Evolutionary conservation across 2,888 invertebrate species (phyloP).

Genomic region (Tubulanus polymorphus): DNA sequence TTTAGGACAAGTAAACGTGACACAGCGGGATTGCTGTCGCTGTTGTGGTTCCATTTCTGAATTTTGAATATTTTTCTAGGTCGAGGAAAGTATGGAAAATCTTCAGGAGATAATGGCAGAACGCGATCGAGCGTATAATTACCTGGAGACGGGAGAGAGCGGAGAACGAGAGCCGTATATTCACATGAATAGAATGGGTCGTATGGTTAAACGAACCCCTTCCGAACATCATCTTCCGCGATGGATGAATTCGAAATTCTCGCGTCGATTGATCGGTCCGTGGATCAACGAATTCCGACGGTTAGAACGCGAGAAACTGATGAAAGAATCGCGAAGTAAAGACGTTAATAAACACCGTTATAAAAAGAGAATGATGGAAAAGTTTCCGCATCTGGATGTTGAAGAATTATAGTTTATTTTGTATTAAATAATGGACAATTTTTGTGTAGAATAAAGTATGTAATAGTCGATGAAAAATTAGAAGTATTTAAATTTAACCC

Average conservation of each 20-base stretch:
- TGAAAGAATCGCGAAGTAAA: constrained; percentile 6
- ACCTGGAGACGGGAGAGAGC: constrained; percentile 64
- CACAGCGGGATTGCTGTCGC: no score
- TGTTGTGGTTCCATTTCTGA: no score
- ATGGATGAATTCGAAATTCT: constrained; percentile 20
- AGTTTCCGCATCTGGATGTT: constrained; percentile 22
- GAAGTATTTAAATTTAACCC: no score
- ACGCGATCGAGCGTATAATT: constrained; percentile 82
- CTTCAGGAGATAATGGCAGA: constrained; percentile 86
- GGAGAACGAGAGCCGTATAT: constrained; percentile 21
- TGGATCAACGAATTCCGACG: not conserved
- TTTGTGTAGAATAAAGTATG: no score
- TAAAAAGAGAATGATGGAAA: constrained; percentile 8
- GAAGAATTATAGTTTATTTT: no score
- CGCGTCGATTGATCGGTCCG: not conserved
- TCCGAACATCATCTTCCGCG: constrained; percentile 29
- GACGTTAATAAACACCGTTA: not conserved
- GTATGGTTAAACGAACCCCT: constrained; percentile 19
- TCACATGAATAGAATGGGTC: constrained; percentile 31
- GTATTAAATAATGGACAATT: no score
- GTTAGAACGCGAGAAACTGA: constrained; percentile 24
- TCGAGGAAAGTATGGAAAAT: constrained; percentile 91
- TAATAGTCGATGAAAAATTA: no score
- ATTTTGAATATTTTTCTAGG: no score
- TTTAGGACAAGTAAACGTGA: no score